Evolutionary conservation across 2,888 invertebrate species (phyloP).

Genomic region (Opisthograptis luteolata): DNA sequence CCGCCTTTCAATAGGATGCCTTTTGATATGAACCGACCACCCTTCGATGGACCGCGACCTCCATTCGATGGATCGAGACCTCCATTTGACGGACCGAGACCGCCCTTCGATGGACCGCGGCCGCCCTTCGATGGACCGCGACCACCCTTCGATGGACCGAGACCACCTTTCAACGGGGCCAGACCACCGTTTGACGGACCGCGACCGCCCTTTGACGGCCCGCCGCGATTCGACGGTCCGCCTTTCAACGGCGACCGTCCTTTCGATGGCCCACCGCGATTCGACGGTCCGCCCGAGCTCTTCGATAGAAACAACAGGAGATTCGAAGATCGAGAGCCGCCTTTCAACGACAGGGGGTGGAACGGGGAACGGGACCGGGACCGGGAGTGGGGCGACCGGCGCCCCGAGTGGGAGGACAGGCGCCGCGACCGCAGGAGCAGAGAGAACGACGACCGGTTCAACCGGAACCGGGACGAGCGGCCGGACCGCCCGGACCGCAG

Average conservation of each 20-base stretch:
- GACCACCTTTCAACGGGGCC: constrained; percentile 62
- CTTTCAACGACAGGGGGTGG: constrained; percentile 67
- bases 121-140: constrained; percentile 51
- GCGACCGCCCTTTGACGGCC: constrained; percentile 63
- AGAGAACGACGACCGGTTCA: constrained; percentile 50
- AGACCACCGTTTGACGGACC: constrained; percentile 56
- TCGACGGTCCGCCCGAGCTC: constrained; percentile 67
- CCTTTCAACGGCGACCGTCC: constrained; percentile 57
- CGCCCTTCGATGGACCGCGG: constrained; percentile 57
- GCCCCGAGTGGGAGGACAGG: constrained; percentile 41
- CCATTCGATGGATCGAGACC: constrained; percentile 52
- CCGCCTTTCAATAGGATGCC: constrained; percentile 44
- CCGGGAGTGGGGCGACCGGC: constrained; percentile 38
- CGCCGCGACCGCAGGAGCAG: constrained; percentile 31
- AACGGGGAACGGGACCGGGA: constrained; percentile 60
- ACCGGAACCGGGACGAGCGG: constrained; percentile 37
- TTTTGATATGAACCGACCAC: constrained; percentile 49
- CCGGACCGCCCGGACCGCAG: constrained; percentile 21
- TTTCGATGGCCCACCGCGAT: constrained; percentile 54
- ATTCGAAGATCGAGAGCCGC: constrained; percentile 70
- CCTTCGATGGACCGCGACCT: constrained; percentile 50
- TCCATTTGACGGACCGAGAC: constrained; percentile 54
- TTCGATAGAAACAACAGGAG: constrained; percentile 71
- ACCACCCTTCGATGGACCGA: constrained; percentile 49
- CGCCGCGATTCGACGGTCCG: constrained; percentile 49